These are phyloP conservation scores for Dryomyza anilis DNA, from an alignment of 2,888 invertebrate genomes.

Conservation along the genomic window DNA sequence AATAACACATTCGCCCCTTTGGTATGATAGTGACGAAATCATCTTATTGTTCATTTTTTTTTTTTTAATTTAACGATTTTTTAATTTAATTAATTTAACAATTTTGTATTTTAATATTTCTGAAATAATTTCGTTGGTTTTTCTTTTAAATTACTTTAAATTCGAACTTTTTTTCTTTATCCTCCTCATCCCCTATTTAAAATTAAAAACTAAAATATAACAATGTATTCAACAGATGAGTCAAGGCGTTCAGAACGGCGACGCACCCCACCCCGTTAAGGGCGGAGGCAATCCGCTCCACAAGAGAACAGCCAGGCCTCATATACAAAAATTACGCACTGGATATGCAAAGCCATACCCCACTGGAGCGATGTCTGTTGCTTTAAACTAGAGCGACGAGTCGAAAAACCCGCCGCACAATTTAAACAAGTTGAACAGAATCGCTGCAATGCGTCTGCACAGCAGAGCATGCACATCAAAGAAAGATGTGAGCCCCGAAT, in stretches of 20 bases:
- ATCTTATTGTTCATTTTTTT: too few species aligned
- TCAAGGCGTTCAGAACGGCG: slow-evolving; percentile 15
- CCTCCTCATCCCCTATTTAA: too few species aligned
- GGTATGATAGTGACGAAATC: too few species aligned
- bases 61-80: too few species aligned
- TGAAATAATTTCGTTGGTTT: too few species aligned
- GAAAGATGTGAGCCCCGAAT: slow-evolving; percentile 18
- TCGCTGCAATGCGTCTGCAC: slow-evolving; percentile 52
- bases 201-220: too few species aligned
- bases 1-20: too few species aligned
- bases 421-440: slow-evolving; percentile 37
- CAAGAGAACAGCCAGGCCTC: slow-evolving; percentile 29
- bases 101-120: too few species aligned
- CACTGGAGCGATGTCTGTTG: slow-evolving; percentile 46
- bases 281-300: slow-evolving; percentile 33
- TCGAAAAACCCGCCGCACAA: slow-evolving; percentile 33
- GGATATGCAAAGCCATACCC: slow-evolving; percentile 62
- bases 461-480: slow-evolving; percentile 21
- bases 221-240: slow-evolving; percentile 5
- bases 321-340: slow-evolving; percentile 56
- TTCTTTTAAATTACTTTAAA: too few species aligned
- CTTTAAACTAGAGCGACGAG: slow-evolving; percentile 34
- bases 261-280: slow-evolving; percentile 9
- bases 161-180: too few species aligned
- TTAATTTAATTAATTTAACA: too few species aligned